Evolutionary conservation across 2,797 vertebrate species (phyloP), one percentile per base, ranked within the genome.

Genomic region (Acanthurus tractus): DNA sequence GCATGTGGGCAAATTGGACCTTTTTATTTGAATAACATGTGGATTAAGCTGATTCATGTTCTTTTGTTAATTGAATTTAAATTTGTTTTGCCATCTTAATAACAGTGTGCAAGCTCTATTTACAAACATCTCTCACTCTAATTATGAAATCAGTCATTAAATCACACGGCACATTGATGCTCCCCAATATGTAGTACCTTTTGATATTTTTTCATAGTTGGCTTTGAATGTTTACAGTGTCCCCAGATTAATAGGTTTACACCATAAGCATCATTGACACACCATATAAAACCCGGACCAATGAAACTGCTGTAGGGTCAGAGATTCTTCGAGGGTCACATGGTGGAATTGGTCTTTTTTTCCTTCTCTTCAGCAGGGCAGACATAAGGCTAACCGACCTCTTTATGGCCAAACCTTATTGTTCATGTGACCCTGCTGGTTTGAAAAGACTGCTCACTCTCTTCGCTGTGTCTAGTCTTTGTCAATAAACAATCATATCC

Each of bases 361-460:
- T 66, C 34, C 15, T 44, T 10, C 48, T 74, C 55, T 8, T 65
- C 62, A 63, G 48, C 48, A 25, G 65, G 70, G 69, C 86, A 82
- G 83, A 74, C 86, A 85, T 52, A 85, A 88, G 88, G 84, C 86
- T 29, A 73, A 56, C 71, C 66, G 84, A 88, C 87, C 87, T 82
- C 80, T 88, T 88, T 81, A 63, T 63, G 73, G 74, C 63, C 81
- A 46, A 45, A 57, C 34, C 52, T 22, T 22, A 81, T 79, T 87
- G 82, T 90, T 76, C 78, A 34, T 18, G 34, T 91, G 85, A 92
- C 88, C 86, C 79, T 8, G 49, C 82, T 59, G 86, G 82, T 88
- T 82, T 84, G 70, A 86, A 88, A 79, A 50, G 79, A 83, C 87
- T 90, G 86, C 86, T 89, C 81, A 59, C 64, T 86, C 82, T 70